Evolutionary conservation across 1,140 invertebrate genomes (phyloP).

Genomic region (Pararge aegeria): DNA sequence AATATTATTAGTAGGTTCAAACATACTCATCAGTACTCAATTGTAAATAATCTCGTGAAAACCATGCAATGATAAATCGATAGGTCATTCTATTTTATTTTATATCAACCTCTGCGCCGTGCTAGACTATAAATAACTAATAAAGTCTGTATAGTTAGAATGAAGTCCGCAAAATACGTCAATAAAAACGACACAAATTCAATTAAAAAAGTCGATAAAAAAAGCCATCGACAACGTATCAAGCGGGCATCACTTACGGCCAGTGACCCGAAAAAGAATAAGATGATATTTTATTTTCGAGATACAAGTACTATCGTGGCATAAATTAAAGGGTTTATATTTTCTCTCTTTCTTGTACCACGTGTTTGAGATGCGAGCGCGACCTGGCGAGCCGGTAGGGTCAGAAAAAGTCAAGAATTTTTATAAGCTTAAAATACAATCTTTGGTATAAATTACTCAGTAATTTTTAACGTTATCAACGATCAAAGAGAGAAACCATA

Average conservation of each 20-base stretch:
- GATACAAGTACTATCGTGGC: conserved; percentile 75
- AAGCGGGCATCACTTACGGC: conserved; percentile 56
- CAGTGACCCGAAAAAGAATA: conserved; percentile 73
- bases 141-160: too few relatives aligned
- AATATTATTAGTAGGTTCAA: too few relatives aligned
- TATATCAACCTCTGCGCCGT: too few relatives aligned
- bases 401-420: conserved; percentile 37
- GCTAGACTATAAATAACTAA: too few relatives aligned
- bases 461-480: not conserved
- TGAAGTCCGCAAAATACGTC: not conserved
- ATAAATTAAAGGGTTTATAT: conserved; percentile 78
- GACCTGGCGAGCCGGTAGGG: conserved; percentile 49
- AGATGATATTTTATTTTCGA: conserved; percentile 75
- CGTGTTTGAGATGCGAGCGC: conserved; percentile 59
- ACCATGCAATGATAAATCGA: too few relatives aligned
- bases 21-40: too few relatives aligned
- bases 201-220: conserved; percentile 24
- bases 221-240: conserved; percentile 43
- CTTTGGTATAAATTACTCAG: not conserved
- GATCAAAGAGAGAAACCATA: not conserved
- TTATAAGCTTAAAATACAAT: not conserved
- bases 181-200: not conserved
- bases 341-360: conserved; percentile 73
- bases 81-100: too few relatives aligned
- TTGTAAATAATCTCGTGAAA: too few relatives aligned